Evolutionary conservation across 2,797 vertebrate genomes (phyloP).

Genomic region (Silurus aristotelis): DNA sequence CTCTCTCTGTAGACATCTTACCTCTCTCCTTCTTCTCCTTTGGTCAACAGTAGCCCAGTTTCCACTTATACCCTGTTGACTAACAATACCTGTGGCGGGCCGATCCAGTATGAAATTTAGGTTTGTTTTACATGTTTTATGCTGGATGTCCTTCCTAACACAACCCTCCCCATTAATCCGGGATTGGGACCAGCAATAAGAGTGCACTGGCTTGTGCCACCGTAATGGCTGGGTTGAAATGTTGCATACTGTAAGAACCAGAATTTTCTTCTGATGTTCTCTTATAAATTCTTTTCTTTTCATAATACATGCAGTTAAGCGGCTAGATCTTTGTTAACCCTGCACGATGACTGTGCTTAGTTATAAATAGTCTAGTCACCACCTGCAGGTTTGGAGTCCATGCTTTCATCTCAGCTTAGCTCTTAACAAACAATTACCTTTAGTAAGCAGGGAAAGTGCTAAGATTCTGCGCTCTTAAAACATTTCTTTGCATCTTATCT

Average conservation of each 20-base stretch:
- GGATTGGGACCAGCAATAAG: too few species aligned
- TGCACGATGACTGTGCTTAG: slow-evolving; percentile 16
- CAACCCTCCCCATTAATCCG: too few species aligned
- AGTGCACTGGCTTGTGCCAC: too few species aligned
- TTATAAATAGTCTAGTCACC: slow-evolving; percentile 28
- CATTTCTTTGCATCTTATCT: neutral
- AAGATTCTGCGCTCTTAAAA: neutral
- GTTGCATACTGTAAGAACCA: neutral
- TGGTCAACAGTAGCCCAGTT: too few species aligned
- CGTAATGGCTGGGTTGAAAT: neutral
- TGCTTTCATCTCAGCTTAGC: slow-evolving; percentile 3
- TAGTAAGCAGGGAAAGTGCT: slow-evolving; percentile 17
- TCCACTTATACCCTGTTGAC: too few species aligned
- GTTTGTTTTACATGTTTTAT: too few species aligned
- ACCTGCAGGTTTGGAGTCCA: slow-evolving; percentile 10
- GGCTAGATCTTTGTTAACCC: slow-evolving; percentile 13
- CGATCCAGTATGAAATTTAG: too few species aligned
- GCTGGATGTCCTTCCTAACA: too few species aligned
- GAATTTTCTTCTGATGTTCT: neutral
- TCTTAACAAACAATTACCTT: slow-evolving; percentile 28
- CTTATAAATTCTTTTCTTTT: slow-evolving; percentile 5
- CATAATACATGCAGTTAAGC: slow-evolving; percentile 41
- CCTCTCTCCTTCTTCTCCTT: too few species aligned
- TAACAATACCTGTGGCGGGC: too few species aligned
- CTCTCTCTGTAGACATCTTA: too few species aligned